A percentile compares a stretch with the other conserved stretches of the same genome.
phyloP scores from a whole-genome alignment of 2,113 vertebrate species.

The Paramormyrops kingsleyae region DNA sequence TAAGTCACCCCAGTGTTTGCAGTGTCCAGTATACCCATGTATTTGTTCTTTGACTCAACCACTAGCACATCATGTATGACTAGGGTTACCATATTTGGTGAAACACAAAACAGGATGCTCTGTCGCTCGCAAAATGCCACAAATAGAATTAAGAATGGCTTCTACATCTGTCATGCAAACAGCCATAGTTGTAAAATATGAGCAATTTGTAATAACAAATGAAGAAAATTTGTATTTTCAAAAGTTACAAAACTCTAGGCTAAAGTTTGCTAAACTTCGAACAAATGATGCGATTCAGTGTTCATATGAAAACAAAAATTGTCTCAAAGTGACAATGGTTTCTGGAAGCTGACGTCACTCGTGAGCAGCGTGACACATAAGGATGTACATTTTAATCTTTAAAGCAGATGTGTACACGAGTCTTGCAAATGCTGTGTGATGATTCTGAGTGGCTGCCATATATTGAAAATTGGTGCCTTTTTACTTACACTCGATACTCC shows the following conservation, averaged over 20 bases:
- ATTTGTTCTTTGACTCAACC: too few relatives aligned
- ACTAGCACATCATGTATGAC: too few relatives aligned
- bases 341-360: background rate
- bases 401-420: background rate
- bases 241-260: background rate
- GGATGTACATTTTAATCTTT: background rate
- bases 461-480: background rate
- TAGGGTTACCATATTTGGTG: background rate
- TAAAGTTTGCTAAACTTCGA: background rate
- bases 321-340: background rate
- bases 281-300: background rate
- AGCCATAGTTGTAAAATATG: too few relatives aligned
- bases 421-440: background rate
- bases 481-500: background rate
- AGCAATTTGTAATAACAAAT: too few relatives aligned
- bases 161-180: background rate
- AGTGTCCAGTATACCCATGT: too few relatives aligned
- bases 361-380: background rate
- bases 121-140: background rate
- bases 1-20: too few relatives aligned
- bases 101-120: background rate
- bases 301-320: background rate
- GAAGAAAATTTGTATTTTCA: background rate
- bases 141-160: background rate
- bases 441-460: background rate